phyloP scores from a whole-genome alignment of 2,113 vertebrate species.

The Prunella fulvescens region DNA sequence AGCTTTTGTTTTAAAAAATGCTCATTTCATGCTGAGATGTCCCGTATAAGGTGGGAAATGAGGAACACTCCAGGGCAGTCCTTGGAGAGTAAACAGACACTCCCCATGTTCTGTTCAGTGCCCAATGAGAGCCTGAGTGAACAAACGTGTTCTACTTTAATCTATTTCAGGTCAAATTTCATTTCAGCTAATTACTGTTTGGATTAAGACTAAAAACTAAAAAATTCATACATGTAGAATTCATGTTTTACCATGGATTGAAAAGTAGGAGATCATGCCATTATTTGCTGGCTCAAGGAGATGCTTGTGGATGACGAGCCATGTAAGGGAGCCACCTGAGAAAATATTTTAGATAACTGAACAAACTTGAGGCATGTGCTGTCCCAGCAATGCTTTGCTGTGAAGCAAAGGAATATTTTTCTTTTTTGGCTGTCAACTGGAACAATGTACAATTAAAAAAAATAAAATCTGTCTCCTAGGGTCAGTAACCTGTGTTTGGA shows the following conservation, averaged over 20 bases:
- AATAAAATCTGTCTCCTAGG: background rate
- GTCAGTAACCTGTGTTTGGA: background rate
- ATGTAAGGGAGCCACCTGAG: background rate
- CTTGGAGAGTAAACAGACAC: background rate
- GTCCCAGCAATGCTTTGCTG: background rate
- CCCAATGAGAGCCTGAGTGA: background rate
- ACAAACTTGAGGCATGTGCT: background rate
- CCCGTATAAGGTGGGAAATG: background rate
- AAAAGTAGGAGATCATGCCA: background rate
- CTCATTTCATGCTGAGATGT: background rate
- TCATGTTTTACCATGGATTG: background rate
- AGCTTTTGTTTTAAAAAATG: background rate
- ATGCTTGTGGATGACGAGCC: background rate
- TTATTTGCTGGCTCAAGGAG: background rate
- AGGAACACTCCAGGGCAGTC: background rate
- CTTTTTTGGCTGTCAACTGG: background rate
- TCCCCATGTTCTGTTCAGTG: background rate
- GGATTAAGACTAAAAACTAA: background rate
- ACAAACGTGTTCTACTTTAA: background rate
- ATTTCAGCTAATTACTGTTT: background rate
- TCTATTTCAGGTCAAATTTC: background rate
- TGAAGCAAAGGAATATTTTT: background rate
- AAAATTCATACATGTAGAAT: background rate
- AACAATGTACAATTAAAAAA: background rate
- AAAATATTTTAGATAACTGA: slow-evolving; percentile 49